Evolutionary conservation across 2,797 vertebrate species (phyloP).

Genomic region (Coranthus polyacanthus): DNA sequence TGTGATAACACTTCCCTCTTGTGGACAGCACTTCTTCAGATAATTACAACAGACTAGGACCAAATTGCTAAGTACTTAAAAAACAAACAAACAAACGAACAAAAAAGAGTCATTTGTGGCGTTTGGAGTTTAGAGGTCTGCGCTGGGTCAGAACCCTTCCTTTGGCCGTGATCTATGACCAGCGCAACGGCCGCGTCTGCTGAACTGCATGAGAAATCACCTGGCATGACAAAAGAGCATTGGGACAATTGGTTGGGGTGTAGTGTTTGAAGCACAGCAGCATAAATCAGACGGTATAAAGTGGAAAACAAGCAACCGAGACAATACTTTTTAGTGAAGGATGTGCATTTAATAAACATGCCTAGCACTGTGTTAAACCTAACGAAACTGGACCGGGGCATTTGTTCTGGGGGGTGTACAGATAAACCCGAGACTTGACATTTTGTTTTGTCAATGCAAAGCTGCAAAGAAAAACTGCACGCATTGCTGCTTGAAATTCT

Average conservation of each 20-base stretch:
- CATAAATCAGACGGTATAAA: conserved; percentile 55
- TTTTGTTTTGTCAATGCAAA: conserved; percentile 41
- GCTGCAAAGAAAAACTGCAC: conserved; percentile 24
- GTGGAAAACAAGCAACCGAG: conserved; percentile 9
- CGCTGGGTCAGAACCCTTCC: conserved; percentile 8
- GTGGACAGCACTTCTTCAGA: conserved; percentile 74
- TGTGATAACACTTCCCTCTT: conserved; percentile 86
- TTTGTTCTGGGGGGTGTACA: conserved; percentile 11
- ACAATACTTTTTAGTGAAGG: conserved; percentile 8
- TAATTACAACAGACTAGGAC: conserved; percentile 31
- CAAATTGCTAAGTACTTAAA: background rate
- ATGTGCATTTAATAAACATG: conserved; percentile 48
- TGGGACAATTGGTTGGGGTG: conserved; percentile 49
- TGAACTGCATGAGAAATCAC: conserved; percentile 47
- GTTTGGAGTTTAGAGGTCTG: conserved; percentile 5
- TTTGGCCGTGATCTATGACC: conserved; percentile 26
- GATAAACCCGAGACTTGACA: conserved; percentile 43
- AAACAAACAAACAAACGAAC: too few relatives aligned
- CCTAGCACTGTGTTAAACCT: conserved; percentile 34
- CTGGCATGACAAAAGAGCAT: conserved; percentile 39
- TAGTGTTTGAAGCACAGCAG: conserved; percentile 23
- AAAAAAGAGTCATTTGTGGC: too few relatives aligned
- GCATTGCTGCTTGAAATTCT: conserved; percentile 42
- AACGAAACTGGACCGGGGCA: conserved; percentile 9
- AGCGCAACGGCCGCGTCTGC: conserved; percentile 35